Percentiles rank a stretch among this genome's conserved stretches.
phyloP scores from a whole-genome alignment of 2,113 vertebrate genomes.

The Glaucomys volans region DNA sequence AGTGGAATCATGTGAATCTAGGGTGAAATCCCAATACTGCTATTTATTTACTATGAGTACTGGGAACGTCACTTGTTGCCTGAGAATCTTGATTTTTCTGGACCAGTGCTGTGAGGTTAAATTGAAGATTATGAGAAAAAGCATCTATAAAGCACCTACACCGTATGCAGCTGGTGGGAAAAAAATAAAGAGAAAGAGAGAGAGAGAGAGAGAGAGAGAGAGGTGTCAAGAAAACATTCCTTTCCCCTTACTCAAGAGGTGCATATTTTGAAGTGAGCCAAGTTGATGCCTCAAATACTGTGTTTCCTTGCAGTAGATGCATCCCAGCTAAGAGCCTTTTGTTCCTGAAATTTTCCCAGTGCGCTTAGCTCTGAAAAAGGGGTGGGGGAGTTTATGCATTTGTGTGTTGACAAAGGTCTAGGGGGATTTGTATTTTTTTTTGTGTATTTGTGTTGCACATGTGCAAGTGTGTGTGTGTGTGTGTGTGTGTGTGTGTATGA shows the following conservation, averaged over 20 bases:
- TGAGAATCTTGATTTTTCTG: neutral
- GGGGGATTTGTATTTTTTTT: neutral
- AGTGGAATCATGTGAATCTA: neutral
- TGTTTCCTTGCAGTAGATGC: neutral
- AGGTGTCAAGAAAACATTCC: no score
- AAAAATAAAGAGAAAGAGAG: no score
- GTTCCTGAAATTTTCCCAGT: neutral
- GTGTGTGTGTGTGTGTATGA: neutral
- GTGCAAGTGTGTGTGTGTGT: neutral
- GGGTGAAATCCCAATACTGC: neutral
- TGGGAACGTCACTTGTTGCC: neutral
- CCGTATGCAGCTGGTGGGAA: neutral
- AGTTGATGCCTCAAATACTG: neutral
- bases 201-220: no score
- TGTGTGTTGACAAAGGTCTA: neutral
- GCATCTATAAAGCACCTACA: neutral
- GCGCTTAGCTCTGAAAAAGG: neutral
- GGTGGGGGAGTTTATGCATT: neutral
- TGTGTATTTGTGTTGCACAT: neutral
- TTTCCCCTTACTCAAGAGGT: neutral
- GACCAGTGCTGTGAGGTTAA: neutral
- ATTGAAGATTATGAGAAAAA: neutral
- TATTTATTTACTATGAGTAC: neutral
- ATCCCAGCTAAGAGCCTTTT: neutral
- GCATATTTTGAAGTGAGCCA: neutral